Conservation (phyloP, 2,113 vertebrate genomes). For the Gorsachius goisagi region DNA sequence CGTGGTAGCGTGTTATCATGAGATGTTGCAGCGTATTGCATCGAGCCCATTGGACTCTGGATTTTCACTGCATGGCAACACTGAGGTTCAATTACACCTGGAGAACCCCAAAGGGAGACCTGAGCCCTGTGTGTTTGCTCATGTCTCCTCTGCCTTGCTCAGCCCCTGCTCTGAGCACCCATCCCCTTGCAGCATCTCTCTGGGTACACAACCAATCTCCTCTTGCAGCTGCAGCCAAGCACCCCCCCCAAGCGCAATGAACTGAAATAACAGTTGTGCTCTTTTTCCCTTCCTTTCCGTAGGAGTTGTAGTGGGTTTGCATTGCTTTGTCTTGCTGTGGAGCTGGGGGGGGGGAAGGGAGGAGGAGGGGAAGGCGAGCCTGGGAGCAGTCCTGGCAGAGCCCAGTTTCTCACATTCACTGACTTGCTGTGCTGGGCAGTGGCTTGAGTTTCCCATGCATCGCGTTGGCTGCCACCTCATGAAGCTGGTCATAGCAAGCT, state of each 20-base stretch:
- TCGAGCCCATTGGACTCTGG: neutral
- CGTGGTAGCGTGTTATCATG: rapidly evolving
- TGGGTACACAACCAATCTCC: neutral
- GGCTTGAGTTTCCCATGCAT: conserved; percentile 28
- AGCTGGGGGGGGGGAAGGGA: conserved; percentile 16
- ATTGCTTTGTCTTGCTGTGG: neutral
- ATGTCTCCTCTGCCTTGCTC: neutral
- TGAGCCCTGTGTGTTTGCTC: neutral
- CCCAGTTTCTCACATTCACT: neutral
- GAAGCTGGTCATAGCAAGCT: neutral
- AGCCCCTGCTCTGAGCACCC: neutral
- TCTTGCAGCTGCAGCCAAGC: neutral
- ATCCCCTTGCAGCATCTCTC: neutral
- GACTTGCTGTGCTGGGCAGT: neutral
- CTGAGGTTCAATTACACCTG: neutral
- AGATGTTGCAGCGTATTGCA: neutral
- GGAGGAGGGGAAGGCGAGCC: neutral
- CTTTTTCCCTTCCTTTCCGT: neutral
- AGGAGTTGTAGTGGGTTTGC: neutral
- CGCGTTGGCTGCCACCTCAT: neutral
- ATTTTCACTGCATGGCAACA: neutral
- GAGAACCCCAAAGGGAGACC: neutral
- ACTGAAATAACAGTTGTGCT: neutral
- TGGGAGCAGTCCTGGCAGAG: neutral
- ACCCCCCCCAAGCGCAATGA: neutral